Evolutionary conservation across 1,140 invertebrate species (phyloP).

Genomic region (Dendrolimus kikuchii): DNA sequence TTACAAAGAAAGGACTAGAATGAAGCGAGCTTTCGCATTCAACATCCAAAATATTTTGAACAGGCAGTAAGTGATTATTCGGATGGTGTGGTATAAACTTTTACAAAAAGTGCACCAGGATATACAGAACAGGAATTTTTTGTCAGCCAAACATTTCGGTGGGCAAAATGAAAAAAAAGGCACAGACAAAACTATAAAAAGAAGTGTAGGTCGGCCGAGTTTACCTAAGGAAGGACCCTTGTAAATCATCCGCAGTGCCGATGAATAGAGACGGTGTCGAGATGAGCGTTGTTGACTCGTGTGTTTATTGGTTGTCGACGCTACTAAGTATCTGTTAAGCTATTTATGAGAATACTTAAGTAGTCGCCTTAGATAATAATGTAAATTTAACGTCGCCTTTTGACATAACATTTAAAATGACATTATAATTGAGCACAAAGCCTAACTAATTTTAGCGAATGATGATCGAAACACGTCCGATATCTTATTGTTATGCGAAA

Average conservation of each 20-base stretch:
- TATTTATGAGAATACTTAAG: conserved; percentile 50
- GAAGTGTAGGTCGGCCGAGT: conserved; percentile 59
- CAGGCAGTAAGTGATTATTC: conserved; percentile 65
- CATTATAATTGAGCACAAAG: background rate
- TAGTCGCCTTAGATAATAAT: conserved; percentile 19
- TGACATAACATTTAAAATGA: conserved; percentile 3
- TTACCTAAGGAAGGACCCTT: conserved; percentile 70
- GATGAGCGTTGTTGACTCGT: conserved; percentile 59
- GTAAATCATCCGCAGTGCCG: conserved; percentile 65
- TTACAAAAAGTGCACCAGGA: conserved; percentile 65
- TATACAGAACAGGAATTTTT: conserved; percentile 62
- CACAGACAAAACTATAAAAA: conserved; percentile 64
- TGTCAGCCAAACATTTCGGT: conserved; percentile 52
- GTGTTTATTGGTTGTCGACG: conserved; percentile 61
- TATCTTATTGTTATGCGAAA: conserved; percentile 3
- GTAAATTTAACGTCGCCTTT: conserved; percentile 1
- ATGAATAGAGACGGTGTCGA: conserved; percentile 55
- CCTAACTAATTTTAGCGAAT: background rate
- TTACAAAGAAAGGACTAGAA: conserved; percentile 37
- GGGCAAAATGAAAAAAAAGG: conserved; percentile 62
- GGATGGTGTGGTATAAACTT: conserved; percentile 59
- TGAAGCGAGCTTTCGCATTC: conserved; percentile 42
- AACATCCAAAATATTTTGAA: conserved; percentile 69
- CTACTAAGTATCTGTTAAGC: conserved; percentile 60
- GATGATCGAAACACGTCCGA: background rate